phyloP scores from a whole-genome alignment of 1,140 invertebrate species.

The Drosophila varians region DNA sequence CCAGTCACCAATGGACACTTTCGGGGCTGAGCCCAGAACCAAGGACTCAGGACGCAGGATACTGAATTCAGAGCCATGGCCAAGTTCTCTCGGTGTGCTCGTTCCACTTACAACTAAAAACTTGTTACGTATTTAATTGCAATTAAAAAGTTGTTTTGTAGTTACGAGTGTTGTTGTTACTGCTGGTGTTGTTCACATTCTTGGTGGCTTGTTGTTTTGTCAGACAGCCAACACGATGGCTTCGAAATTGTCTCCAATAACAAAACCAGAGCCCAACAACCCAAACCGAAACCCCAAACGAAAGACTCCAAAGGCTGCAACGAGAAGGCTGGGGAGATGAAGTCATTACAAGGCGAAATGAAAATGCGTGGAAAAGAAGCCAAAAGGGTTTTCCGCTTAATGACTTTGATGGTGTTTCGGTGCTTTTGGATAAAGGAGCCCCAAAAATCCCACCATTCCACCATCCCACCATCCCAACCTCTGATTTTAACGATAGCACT shows the following conservation, averaged over 20 bases:
- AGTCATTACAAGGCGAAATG: constrained; percentile 73
- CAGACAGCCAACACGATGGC: constrained; percentile 49
- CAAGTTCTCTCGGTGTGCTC: constrained; percentile 57
- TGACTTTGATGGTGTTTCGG: constrained; percentile 58
- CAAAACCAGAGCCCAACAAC: constrained; percentile 27
- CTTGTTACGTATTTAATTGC: constrained; percentile 82
- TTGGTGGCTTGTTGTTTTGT: constrained; percentile 39
- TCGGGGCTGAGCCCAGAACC: background rate
- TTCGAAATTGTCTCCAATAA: constrained; percentile 71
- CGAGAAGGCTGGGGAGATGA: constrained; percentile 35
- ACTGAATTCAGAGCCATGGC: constrained; percentile 12
- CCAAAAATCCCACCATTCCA: constrained; percentile 7
- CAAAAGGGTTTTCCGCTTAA: constrained; percentile 74
- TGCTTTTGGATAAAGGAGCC: constrained; percentile 15
- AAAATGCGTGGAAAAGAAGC: constrained; percentile 68
- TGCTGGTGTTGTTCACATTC: constrained; percentile 32
- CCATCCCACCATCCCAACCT: constrained; percentile 3
- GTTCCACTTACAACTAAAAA: constrained; percentile 79
- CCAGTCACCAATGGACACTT: constrained; percentile 50
- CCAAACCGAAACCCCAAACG: constrained; percentile 1
- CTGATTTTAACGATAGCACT: constrained; percentile 67
- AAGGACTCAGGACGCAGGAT: background rate
- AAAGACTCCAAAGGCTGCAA: constrained; percentile 36
- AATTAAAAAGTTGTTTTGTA: constrained; percentile 82
- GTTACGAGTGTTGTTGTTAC: constrained; percentile 68